Evolutionary conservation across 2,113 vertebrate species (phyloP).

Genomic region (Tylochromis polylepis): DNA sequence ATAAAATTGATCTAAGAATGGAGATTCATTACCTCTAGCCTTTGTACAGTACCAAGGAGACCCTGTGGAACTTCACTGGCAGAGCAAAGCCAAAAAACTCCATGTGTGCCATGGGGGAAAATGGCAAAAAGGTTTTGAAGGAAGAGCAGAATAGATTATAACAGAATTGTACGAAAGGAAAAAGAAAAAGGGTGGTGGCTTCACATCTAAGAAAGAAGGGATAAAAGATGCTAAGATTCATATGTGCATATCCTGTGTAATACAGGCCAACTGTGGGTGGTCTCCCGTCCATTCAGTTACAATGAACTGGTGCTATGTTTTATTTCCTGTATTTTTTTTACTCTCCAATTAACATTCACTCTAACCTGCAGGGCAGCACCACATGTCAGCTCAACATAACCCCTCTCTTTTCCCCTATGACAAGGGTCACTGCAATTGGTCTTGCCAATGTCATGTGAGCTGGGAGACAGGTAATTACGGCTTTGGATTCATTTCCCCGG

Average conservation of each 20-base stretch:
- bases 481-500: slow-evolving; percentile 13
- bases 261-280: neutral
- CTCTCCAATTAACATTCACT: slow-evolving; percentile 14
- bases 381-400: slow-evolving; percentile 5
- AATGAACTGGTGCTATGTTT: neutral
- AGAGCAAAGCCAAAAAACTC: neutral
- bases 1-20: neutral
- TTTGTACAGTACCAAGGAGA: neutral
- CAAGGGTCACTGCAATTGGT: slow-evolving; percentile 17
- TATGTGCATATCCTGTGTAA: neutral
- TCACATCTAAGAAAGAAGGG: neutral
- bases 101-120: neutral
- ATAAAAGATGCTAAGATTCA: neutral
- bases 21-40: neutral
- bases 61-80: neutral
- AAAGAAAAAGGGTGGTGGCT: neutral
- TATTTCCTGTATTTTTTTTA: neutral
- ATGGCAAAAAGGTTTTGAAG: slow-evolving; percentile 5
- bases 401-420: neutral
- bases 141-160: neutral
- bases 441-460: slow-evolving; percentile 19
- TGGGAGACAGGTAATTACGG: slow-evolving; percentile 57
- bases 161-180: neutral
- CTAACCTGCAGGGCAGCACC: slow-evolving; percentile 2
- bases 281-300: neutral